Percentiles rank a stretch among this genome's conserved stretches.
phyloP scores from a whole-genome alignment of 2,797 vertebrate genomes.

The Clarias platycephalus region DNA sequence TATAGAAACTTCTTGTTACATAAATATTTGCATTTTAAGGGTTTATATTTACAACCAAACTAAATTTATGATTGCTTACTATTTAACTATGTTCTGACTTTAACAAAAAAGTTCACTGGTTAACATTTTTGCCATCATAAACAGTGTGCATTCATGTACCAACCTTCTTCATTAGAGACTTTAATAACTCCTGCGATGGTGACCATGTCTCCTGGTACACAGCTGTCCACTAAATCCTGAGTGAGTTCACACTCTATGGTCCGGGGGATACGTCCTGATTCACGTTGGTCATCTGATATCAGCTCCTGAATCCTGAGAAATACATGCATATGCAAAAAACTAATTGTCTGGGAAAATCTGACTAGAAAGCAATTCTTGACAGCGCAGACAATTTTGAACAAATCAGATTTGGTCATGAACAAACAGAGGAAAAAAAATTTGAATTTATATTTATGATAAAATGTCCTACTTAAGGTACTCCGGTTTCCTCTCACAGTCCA shows the following conservation, averaged over 20 bases:
- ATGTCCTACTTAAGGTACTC: conserved; percentile 49
- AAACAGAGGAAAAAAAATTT: background rate
- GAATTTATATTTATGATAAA: background rate
- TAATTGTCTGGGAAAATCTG: background rate
- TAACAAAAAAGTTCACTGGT: background rate
- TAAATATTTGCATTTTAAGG: too few species aligned
- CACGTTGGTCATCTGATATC: conserved; percentile 88
- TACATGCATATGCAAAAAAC: background rate
- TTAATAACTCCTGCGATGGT: conserved; percentile 88
- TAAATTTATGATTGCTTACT: background rate
- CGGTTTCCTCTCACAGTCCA: too few species aligned
- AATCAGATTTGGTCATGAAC: background rate
- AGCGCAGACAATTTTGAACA: background rate
- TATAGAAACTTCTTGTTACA: background rate
- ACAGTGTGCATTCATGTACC: background rate
- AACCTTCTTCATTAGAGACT: conserved; percentile 89
- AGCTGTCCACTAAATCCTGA: conserved; percentile 94
- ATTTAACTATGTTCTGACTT: background rate
- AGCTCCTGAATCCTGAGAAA: conserved; percentile 88
- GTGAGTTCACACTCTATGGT: conserved; percentile 93
- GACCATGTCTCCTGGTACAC: conserved; percentile 91
- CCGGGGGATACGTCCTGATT: conserved; percentile 92
- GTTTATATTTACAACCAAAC: background rate
- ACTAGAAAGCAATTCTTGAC: too few species aligned
- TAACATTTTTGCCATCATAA: background rate